Conservation (phyloP, 2,113 vertebrate species). For the Ceyx cyanopectus region DNA sequence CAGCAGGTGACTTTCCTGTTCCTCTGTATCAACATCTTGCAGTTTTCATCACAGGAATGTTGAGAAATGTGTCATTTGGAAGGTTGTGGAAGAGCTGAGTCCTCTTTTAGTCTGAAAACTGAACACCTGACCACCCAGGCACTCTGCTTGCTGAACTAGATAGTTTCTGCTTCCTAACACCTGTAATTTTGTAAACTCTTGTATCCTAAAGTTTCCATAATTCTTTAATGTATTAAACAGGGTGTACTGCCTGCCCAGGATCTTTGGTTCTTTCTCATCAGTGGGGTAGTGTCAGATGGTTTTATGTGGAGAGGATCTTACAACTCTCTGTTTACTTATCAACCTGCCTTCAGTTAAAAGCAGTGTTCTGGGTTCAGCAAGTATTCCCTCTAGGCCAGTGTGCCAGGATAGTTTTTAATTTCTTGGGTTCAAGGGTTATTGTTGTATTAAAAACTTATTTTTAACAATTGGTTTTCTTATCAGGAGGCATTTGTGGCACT, state of each 20-base stretch:
- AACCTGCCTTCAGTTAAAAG: not conserved
- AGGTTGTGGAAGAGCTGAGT: not conserved
- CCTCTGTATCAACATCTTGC: not conserved
- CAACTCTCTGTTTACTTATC: not conserved
- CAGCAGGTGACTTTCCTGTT: not conserved
- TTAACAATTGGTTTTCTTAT: not conserved
- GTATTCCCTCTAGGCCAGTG: not conserved
- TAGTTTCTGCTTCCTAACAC: not conserved
- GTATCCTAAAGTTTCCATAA: not conserved
- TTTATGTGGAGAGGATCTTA: not conserved
- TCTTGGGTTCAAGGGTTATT: not conserved
- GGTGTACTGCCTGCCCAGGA: rapidly evolving
- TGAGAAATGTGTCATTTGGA: not conserved
- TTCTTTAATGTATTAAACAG: not conserved
- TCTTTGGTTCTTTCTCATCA: rapidly evolving
- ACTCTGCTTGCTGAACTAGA: not conserved
- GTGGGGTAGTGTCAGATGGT: not conserved
- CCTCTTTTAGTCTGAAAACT: not conserved
- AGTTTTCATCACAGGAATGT: not conserved
- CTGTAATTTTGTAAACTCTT: not conserved
- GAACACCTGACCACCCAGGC: not conserved
- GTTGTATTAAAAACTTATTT: not conserved
- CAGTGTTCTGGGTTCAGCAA: not conserved
- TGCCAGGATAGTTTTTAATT: not conserved
- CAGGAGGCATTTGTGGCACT: not conserved